Conservation (phyloP, 2,113 vertebrate genomes). For the Ochotona curzoniae region DNA sequence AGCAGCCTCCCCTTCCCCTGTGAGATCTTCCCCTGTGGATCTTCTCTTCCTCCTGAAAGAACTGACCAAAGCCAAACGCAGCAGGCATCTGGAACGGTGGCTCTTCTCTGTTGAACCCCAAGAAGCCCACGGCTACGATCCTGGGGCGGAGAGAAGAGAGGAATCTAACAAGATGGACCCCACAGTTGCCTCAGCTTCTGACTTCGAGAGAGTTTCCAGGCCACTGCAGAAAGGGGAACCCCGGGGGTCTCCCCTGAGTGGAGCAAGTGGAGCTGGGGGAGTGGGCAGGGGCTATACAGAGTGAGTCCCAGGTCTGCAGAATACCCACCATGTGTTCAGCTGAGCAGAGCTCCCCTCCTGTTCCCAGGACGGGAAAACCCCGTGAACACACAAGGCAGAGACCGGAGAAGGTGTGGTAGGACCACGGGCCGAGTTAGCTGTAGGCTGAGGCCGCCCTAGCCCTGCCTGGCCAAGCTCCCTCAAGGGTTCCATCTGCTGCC, state of each 20-base stretch:
- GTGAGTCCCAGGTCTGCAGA: background rate
- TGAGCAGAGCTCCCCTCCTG: background rate
- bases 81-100: background rate
- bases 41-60: background rate
- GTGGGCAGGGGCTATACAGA: accelerated
- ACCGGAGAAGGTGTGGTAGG: background rate
- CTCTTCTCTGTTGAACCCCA: background rate
- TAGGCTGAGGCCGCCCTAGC: background rate
- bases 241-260: background rate
- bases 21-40: background rate
- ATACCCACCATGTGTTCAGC: background rate
- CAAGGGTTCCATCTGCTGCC: too few species aligned
- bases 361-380: background rate
- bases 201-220: background rate
- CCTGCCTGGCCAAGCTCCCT: background rate
- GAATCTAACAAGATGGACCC: too few species aligned
- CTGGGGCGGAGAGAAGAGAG: background rate
- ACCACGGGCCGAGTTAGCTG: background rate
- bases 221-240: background rate
- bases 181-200: accelerated
- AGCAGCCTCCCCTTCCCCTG: background rate
- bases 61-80: background rate
- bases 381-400: too few species aligned
- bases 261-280: background rate
- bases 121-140: background rate